Evolutionary conservation across 2,888 invertebrate genomes (phyloP).

Genomic region (Macrophya alboannulata): DNA sequence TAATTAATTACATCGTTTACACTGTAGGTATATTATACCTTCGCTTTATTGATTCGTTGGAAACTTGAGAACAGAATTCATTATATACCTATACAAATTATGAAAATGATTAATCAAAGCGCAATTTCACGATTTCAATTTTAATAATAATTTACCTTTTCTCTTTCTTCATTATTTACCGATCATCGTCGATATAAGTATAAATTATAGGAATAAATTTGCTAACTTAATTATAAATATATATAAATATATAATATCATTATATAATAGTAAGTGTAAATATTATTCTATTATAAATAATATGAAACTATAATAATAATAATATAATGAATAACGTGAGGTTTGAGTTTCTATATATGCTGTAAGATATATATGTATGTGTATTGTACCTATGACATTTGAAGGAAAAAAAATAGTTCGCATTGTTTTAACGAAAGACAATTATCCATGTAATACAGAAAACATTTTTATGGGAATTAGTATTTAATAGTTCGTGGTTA

Average conservation of each 20-base stretch:
- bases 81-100: background rate
- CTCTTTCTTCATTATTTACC: background rate
- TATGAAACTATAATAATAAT: background rate
- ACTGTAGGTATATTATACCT: background rate
- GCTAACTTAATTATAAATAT: background rate
- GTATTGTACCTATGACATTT: background rate
- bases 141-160: background rate
- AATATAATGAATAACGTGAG: background rate
- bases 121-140: background rate
- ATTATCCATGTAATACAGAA: background rate
- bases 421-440: background rate
- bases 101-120: background rate
- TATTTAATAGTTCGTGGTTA: background rate
- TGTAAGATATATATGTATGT: background rate
- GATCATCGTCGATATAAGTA: background rate
- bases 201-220: background rate
- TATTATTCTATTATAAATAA: conserved; percentile 6
- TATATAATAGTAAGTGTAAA: conserved; percentile 15
- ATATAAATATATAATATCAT: background rate
- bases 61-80: background rate
- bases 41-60: background rate
- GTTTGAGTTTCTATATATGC: conserved; percentile 16
- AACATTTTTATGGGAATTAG: background rate
- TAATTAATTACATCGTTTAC: background rate
- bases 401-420: background rate